Conservation (phyloP, 2,888 invertebrate genomes). For the Gari tellinella region DNA sequence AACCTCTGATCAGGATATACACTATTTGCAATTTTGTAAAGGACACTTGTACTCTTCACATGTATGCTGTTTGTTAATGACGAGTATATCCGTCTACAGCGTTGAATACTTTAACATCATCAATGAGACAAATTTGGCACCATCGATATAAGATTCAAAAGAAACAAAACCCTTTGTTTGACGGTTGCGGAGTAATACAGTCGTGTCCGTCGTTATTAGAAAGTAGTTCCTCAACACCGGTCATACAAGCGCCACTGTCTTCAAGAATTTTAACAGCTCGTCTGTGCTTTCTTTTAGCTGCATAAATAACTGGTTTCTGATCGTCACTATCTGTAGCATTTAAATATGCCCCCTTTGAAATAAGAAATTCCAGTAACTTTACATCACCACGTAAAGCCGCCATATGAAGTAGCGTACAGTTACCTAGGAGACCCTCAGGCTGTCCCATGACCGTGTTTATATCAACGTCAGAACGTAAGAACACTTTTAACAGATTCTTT, state of each 20-base stretch:
- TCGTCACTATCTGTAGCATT: slow-evolving; percentile 65
- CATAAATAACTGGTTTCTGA: slow-evolving; percentile 67
- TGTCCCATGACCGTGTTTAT: slow-evolving; percentile 72
- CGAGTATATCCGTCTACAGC: too few relatives aligned
- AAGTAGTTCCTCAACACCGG: slow-evolving; percentile 39
- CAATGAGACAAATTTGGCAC: too few relatives aligned
- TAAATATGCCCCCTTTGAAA: slow-evolving; percentile 67
- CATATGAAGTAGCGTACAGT: slow-evolving; percentile 69
- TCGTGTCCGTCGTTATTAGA: slow-evolving; percentile 27
- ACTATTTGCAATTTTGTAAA: too few relatives aligned
- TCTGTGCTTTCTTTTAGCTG: slow-evolving; percentile 56
- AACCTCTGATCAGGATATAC: too few relatives aligned
- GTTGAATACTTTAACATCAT: too few relatives aligned
- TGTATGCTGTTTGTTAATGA: too few relatives aligned
- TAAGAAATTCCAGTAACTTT: slow-evolving; percentile 65
- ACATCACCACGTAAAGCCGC: slow-evolving; percentile 69
- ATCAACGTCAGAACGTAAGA: slow-evolving; percentile 68
- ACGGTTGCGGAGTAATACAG: slow-evolving; percentile 59
- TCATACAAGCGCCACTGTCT: slow-evolving; percentile 64
- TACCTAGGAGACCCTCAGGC: slow-evolving; percentile 70
- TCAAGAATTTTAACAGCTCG: slow-evolving; percentile 60
- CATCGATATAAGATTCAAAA: slow-evolving; percentile 32
- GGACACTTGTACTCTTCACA: too few relatives aligned
- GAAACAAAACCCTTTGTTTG: slow-evolving; percentile 59
- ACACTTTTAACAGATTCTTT: slow-evolving; percentile 69